A percentile compares a stretch with the other conserved stretches of the same genome.
Conservation (phyloP, 2,888 invertebrate genomes). For the Tribolium freemani region DNA sequence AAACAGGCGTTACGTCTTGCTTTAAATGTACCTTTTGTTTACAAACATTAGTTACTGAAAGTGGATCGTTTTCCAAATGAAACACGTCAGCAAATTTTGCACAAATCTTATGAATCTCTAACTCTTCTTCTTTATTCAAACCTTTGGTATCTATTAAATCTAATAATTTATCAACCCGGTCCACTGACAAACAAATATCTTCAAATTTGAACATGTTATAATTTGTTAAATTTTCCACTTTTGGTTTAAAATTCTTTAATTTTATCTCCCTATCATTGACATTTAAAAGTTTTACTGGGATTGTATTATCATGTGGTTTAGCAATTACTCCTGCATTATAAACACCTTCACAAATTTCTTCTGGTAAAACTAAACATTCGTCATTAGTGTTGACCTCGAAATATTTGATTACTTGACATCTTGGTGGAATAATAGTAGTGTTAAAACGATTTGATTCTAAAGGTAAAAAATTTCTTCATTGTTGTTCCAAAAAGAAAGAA, state of each 20-base stretch:
- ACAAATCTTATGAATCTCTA: background rate
- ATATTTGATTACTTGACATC: too few species aligned
- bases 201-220: constrained; percentile 13
- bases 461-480: constrained; percentile 19
- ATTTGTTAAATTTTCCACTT: too few species aligned
- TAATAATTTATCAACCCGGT: constrained; percentile 40
- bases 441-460: constrained; percentile 12
- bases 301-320: too few species aligned
- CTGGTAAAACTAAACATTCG: too few species aligned
- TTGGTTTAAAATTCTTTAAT: too few species aligned
- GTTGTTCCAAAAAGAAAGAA: constrained; percentile 19
- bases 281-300: too few species aligned
- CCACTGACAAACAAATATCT: constrained; percentile 9
- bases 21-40: constrained; percentile 48
- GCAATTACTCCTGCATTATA: too few species aligned
- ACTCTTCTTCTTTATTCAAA: constrained; percentile 21
- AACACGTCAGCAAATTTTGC: constrained; percentile 6
- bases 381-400: too few species aligned
- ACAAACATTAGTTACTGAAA: constrained; percentile 49
- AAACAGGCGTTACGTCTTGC: constrained; percentile 41
- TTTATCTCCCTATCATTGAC: too few species aligned
- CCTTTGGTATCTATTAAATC: constrained; percentile 42
- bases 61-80: constrained; percentile 42
- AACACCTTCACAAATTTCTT: too few species aligned
- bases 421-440: constrained; percentile 16